Evolutionary conservation across 2,113 vertebrate genomes (phyloP).

Genomic region (Atherinomorus stipes): DNA sequence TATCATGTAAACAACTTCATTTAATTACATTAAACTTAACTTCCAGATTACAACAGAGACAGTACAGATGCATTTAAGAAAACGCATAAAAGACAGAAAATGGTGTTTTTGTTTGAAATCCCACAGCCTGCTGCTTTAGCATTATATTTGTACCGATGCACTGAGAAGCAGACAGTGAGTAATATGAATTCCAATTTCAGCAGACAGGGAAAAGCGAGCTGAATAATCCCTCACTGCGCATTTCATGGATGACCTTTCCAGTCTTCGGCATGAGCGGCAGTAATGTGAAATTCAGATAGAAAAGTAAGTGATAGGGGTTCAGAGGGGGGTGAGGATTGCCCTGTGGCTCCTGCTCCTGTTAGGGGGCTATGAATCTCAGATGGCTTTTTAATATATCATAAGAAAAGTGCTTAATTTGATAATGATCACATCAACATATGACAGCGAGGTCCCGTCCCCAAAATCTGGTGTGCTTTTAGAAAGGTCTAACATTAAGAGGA

Average conservation of each 20-base stretch:
- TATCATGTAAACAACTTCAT: too few relatives aligned
- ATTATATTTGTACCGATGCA: constrained; percentile 6
- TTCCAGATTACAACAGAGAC: too few relatives aligned
- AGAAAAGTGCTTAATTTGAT: constrained; percentile 70
- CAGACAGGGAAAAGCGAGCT: constrained; percentile 62
- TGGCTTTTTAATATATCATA: constrained; percentile 70
- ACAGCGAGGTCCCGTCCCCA: constrained; percentile 13
- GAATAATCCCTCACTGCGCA: constrained; percentile 70
- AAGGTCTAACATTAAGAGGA: constrained; percentile 33
- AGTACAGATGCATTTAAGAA: too few relatives aligned
- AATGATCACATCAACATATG: constrained; percentile 66
- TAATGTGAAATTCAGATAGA: constrained; percentile 73
- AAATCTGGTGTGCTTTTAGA: constrained; percentile 33
- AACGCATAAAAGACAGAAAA: too few relatives aligned
- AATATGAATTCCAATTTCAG: constrained; percentile 64
- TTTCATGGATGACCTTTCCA: constrained; percentile 81
- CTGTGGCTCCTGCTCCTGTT: constrained; percentile 40
- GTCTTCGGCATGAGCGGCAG: constrained; percentile 54
- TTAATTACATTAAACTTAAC: too few relatives aligned
- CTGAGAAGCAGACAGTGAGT: constrained; percentile 39
- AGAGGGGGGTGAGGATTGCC: constrained; percentile 41
- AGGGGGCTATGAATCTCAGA: constrained; percentile 48
- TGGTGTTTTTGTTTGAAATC: too few relatives aligned
- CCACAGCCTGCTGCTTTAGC: background rate
- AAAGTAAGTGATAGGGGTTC: constrained; percentile 66